Evolutionary conservation across 2,113 vertebrate genomes (phyloP).

Genomic region (Oceanites oceanicus): DNA sequence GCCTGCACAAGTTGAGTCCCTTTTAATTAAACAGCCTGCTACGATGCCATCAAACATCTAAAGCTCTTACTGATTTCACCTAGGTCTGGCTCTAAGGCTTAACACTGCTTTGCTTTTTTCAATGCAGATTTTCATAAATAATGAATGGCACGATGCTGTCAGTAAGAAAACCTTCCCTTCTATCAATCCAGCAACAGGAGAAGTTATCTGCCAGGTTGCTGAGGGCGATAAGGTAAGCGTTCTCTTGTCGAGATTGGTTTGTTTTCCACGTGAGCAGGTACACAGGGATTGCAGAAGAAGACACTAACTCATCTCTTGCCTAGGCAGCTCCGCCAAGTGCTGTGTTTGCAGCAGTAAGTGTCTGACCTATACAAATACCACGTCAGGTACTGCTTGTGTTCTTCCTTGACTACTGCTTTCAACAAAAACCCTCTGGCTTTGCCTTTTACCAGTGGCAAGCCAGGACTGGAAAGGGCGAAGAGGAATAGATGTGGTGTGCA

Average conservation of each 20-base stretch:
- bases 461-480: neutral
- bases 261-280: fast-evolving
- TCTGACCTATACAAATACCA: neutral
- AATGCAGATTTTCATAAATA: conserved; percentile 92
- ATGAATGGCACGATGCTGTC: conserved; percentile 88
- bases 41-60: neutral
- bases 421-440: neutral
- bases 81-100: neutral
- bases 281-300: neutral
- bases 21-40: neutral
- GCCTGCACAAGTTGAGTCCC: neutral
- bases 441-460: neutral
- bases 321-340: neutral
- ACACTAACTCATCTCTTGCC: fast-evolving
- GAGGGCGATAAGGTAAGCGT: conserved; percentile 85
- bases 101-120: neutral
- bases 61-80: neutral
- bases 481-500: neutral
- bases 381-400: fast-evolving
- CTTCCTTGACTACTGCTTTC: neutral
- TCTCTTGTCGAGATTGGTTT: neutral
- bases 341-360: neutral
- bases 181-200: conserved; percentile 89
- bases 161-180: conserved; percentile 91
- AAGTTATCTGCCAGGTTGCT: conserved; percentile 92